A percentile compares a stretch with the other conserved stretches of the same genome.
phyloP scores from a whole-genome alignment of 2,888 invertebrate species.

The Fragum fragum region DNA sequence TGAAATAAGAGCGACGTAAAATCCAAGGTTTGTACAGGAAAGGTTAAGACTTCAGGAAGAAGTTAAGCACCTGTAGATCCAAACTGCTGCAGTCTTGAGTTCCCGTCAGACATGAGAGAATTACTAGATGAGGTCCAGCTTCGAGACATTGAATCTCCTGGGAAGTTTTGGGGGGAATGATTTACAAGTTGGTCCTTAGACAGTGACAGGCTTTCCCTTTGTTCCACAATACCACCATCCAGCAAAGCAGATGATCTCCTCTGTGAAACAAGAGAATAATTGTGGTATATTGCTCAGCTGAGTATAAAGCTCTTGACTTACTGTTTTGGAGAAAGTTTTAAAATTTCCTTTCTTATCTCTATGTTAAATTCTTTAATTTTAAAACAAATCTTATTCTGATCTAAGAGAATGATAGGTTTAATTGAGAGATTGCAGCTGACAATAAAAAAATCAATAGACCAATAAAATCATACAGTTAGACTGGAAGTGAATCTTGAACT shows the following conservation, averaged over 20 bases:
- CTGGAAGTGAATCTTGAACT: no score
- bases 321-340: no score
- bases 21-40: neutral
- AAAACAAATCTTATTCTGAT: no score
- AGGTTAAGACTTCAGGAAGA: neutral
- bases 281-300: neutral
- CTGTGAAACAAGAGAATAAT: neutral
- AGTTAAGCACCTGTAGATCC: slow-evolving; percentile 7
- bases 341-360: no score
- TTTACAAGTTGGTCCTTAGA: neutral
- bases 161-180: neutral
- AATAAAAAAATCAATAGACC: no score
- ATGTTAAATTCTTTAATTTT: no score
- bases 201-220: neutral
- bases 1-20: neutral
- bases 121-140: slow-evolving; percentile 5
- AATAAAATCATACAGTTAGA: no score
- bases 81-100: neutral
- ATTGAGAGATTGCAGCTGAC: no score
- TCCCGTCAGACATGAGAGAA: neutral
- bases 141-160: neutral
- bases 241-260: neutral
- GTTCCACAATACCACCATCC: neutral
- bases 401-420: no score
- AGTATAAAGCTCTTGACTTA: no score